These are phyloP conservation scores for Anoplius nigerrimus DNA, from an alignment of 2,888 invertebrate genomes.

Conservation along the genomic window DNA sequence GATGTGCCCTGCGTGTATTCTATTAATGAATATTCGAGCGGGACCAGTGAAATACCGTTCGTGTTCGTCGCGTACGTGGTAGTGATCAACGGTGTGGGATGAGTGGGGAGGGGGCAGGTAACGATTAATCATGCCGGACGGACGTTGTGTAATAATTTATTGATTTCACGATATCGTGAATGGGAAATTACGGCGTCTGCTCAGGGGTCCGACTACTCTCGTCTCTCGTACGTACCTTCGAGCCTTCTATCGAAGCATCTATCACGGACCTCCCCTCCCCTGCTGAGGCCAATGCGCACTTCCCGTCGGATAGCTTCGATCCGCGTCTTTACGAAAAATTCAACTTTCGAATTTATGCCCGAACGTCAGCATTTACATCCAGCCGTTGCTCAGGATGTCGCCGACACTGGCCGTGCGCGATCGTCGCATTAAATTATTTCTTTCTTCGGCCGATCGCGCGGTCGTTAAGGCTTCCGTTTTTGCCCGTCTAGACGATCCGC, in stretches of 20 bases:
- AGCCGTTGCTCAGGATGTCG: no score
- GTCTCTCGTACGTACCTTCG: not conserved
- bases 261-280: not conserved
- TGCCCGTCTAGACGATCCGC: no score
- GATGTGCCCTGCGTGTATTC: slow-evolving; percentile 24
- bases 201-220: slow-evolving; percentile 7
- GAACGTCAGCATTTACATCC: no score
- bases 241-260: not conserved
- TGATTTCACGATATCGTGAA: slow-evolving; percentile 35
- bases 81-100: slow-evolving; percentile 32
- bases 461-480: no score
- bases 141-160: slow-evolving; percentile 46
- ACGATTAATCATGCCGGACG: slow-evolving; percentile 48
- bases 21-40: slow-evolving; percentile 50
- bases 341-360: no score
- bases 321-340: no score
- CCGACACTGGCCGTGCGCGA: no score
- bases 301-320: no score
- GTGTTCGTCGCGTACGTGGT: slow-evolving; percentile 22
- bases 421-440: no score
- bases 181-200: slow-evolving; percentile 36
- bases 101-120: not conserved
- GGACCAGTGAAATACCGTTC: slow-evolving; percentile 31
- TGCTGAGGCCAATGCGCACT: not conserved
- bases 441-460: no score